phyloP scores from a whole-genome alignment of 2,113 vertebrate genomes.

The Anolis sagrei region DNA sequence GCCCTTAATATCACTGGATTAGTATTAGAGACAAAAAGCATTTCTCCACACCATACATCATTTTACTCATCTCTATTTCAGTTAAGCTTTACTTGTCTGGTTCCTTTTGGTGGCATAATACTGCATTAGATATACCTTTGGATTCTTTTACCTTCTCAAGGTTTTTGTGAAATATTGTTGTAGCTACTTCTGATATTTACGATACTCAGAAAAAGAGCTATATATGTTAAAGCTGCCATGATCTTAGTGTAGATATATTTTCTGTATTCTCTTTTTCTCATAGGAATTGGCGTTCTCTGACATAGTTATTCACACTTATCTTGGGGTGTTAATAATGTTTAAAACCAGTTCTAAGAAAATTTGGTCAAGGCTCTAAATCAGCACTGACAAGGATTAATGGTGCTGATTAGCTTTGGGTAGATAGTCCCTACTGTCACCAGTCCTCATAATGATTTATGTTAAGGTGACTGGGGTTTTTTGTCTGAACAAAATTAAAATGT shows the following conservation, averaged over 20 bases:
- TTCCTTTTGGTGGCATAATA: background rate
- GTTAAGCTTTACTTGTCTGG: background rate
- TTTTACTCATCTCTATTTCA: background rate
- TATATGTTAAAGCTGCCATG: background rate
- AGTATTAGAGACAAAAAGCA: background rate
- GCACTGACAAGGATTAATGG: background rate
- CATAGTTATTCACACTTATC: background rate
- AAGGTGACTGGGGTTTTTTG: slow-evolving; percentile 3
- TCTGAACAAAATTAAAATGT: slow-evolving; percentile 17
- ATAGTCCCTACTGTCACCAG: background rate
- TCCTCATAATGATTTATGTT: background rate
- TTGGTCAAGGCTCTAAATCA: background rate
- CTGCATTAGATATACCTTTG: background rate
- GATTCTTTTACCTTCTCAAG: background rate
- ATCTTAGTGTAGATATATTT: background rate
- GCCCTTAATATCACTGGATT: background rate
- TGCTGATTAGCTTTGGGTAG: background rate
- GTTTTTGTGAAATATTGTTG: background rate
- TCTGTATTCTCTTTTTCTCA: background rate
- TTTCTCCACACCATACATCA: background rate
- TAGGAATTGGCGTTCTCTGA: background rate
- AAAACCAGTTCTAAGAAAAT: background rate
- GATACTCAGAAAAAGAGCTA: background rate
- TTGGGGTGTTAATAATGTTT: background rate
- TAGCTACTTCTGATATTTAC: background rate